phyloP scores from a whole-genome alignment of 1,140 invertebrate species.

The Babylonia areolata region DNA sequence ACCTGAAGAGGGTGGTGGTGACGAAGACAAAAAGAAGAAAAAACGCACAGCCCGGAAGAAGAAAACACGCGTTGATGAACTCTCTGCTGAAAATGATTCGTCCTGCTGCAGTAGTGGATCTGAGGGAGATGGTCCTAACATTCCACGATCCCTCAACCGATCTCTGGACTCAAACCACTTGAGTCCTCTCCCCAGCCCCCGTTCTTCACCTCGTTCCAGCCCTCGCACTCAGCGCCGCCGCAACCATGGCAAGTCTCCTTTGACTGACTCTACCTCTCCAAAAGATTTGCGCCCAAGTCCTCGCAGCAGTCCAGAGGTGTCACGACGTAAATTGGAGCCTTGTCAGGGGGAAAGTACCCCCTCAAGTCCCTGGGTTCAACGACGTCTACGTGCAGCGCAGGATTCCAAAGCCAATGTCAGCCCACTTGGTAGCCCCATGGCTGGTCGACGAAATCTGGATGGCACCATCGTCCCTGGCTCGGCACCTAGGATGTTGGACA shows the following conservation, averaged over 20 bases:
- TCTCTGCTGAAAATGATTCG: constrained; percentile 64
- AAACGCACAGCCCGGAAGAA: constrained; percentile 62
- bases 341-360: constrained; percentile 62
- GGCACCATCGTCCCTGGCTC: constrained; percentile 44
- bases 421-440: constrained; percentile 59
- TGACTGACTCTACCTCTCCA: constrained; percentile 57
- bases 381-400: constrained; percentile 74
- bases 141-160: constrained; percentile 40
- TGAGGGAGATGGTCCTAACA: constrained; percentile 61
- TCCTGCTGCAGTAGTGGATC: constrained; percentile 71
- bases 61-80: constrained; percentile 66
- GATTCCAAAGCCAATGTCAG: constrained; percentile 61
- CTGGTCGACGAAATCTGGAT: constrained; percentile 54
- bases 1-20: constrained; percentile 56
- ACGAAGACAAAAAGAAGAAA: constrained; percentile 65
- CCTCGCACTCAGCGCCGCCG: constrained; percentile 60
- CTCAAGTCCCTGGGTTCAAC: constrained; percentile 78
- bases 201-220: constrained; percentile 63
- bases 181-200: constrained; percentile 49
- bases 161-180: constrained; percentile 55
- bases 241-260: constrained; percentile 67
- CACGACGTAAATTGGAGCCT: constrained; percentile 55
- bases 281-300: constrained; percentile 62
- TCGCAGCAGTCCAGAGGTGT: constrained; percentile 69
- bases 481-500: constrained; percentile 59